These are phyloP conservation scores for Bubo scandiacus DNA, from an alignment of 2,113 vertebrate genomes.

Conservation along the genomic window DNA sequence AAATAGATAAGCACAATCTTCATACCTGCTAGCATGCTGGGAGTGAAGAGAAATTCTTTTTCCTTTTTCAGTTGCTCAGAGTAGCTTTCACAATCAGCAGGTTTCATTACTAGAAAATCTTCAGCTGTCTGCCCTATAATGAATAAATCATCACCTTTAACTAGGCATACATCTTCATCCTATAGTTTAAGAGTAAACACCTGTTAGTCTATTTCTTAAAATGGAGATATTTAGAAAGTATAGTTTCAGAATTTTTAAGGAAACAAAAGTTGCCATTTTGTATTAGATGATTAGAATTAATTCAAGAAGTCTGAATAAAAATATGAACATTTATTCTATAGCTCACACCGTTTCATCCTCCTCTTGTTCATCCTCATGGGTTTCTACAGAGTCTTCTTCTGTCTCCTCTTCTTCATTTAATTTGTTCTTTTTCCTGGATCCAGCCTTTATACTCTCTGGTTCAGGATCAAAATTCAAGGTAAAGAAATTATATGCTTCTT, in stretches of 20 bases:
- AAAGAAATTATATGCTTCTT: slow-evolving; percentile 93
- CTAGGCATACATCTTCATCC: slow-evolving; percentile 81
- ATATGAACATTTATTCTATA: not conserved
- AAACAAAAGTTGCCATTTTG: not conserved
- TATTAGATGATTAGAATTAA: not conserved
- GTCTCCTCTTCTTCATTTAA: slow-evolving; percentile 58
- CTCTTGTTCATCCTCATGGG: slow-evolving; percentile 34
- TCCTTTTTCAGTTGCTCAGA: slow-evolving; percentile 74
- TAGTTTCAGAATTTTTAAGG: not conserved
- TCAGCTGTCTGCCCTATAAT: slow-evolving; percentile 70
- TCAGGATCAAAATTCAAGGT: slow-evolving; percentile 89
- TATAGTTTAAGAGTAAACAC: slow-evolving; percentile 4
- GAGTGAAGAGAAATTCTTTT: slow-evolving; percentile 80
- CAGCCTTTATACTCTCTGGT: slow-evolving; percentile 42
- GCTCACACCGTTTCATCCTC: slow-evolving; percentile 51
- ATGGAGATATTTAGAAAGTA: not conserved
- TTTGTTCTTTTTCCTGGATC: slow-evolving; percentile 13
- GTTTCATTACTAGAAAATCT: slow-evolving; percentile 81
- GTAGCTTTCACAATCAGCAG: slow-evolving; percentile 80
- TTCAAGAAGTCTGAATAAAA: not conserved
- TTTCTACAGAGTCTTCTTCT: slow-evolving; percentile 56
- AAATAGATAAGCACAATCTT: not conserved
- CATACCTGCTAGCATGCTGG: slow-evolving; percentile 83
- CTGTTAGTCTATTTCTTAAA: not conserved
- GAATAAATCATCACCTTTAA: slow-evolving; percentile 76